A percentile compares a stretch with the other conserved stretches of the same genome.
These are phyloP conservation scores for Trichopria drosophilae DNA, from an alignment of 2,888 invertebrate species.

Conservation along the genomic window DNA sequence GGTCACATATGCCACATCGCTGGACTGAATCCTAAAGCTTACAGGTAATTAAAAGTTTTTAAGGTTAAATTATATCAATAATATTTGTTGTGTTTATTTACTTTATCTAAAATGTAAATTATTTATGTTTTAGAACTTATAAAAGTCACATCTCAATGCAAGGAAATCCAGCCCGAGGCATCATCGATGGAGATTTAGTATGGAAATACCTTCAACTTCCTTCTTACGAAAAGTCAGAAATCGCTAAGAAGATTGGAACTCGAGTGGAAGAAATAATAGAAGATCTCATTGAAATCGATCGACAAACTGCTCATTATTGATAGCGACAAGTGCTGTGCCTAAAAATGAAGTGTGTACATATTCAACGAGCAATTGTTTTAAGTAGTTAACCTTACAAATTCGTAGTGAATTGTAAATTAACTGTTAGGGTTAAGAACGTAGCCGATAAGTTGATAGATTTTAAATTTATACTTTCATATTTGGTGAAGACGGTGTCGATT, in stretches of 20 bases:
- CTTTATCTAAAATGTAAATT: slow-evolving; percentile 2
- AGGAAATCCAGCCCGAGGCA: slow-evolving; percentile 80
- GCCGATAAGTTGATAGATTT: too few relatives aligned
- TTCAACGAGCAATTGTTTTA: too few relatives aligned
- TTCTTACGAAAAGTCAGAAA: slow-evolving; percentile 79
- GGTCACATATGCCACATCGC: slow-evolving; percentile 87
- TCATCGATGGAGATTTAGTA: slow-evolving; percentile 94
- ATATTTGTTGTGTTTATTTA: slow-evolving; percentile 10
- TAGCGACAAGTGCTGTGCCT: too few relatives aligned
- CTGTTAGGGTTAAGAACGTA: too few relatives aligned
- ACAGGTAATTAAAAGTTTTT: slow-evolving; percentile 68
- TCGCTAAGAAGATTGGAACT: slow-evolving; percentile 95
- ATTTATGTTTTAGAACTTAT: too few relatives aligned
- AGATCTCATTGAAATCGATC: slow-evolving; percentile 88
- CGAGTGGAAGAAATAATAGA: slow-evolving; percentile 88
- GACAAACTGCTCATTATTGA: slow-evolving; percentile 85
- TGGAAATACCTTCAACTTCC: slow-evolving; percentile 81
- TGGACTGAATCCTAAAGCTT: slow-evolving; percentile 91
- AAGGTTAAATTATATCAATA: too few relatives aligned
- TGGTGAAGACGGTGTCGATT: too few relatives aligned
- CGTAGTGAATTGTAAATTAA: too few relatives aligned
- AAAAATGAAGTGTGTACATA: too few relatives aligned
- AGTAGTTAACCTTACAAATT: too few relatives aligned
- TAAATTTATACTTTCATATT: too few relatives aligned
- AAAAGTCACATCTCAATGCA: slow-evolving; percentile 69